These are phyloP conservation scores for Condylura cristata DNA, from an alignment of 2,113 vertebrate genomes.

Conservation along the genomic window DNA sequence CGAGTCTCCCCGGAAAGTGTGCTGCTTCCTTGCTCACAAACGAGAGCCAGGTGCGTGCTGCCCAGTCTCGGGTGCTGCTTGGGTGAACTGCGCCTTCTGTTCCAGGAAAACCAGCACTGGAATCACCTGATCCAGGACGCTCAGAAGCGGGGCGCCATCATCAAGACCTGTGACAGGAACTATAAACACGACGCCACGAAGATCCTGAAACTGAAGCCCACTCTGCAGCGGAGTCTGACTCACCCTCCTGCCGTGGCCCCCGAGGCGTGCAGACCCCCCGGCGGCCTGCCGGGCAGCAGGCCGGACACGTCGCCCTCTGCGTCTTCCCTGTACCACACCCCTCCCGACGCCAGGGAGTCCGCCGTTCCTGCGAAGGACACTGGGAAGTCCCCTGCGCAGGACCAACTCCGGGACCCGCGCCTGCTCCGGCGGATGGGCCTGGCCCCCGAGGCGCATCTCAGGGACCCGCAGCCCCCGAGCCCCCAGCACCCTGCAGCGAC, in stretches of 20 bases:
- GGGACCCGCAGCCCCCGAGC: rapidly evolving
- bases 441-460: background rate
- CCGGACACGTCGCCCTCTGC: background rate
- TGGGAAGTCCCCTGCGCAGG: background rate
- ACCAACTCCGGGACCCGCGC: constrained; percentile 85
- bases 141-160: constrained; percentile 85
- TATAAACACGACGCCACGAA: constrained; percentile 83
- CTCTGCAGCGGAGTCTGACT: background rate
- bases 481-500: background rate
- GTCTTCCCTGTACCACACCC: background rate
- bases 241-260: background rate
- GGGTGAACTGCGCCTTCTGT: background rate
- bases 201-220: constrained; percentile 86
- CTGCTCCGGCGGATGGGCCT: constrained; percentile 74
- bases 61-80: background rate
- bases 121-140: constrained; percentile 90
- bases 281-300: constrained; percentile 13
- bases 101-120: constrained; percentile 90
- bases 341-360: background rate
- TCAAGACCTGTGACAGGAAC: constrained; percentile 82
- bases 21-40: background rate
- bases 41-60: background rate
- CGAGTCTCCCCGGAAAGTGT: rapidly evolving
- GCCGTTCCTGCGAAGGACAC: rapidly evolving
- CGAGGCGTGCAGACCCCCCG: background rate